Percentiles rank a stretch among this genome's conserved stretches.
Evolutionary conservation across 1,140 invertebrate species (phyloP).

Genomic region (Drosophila bocqueti): DNA sequence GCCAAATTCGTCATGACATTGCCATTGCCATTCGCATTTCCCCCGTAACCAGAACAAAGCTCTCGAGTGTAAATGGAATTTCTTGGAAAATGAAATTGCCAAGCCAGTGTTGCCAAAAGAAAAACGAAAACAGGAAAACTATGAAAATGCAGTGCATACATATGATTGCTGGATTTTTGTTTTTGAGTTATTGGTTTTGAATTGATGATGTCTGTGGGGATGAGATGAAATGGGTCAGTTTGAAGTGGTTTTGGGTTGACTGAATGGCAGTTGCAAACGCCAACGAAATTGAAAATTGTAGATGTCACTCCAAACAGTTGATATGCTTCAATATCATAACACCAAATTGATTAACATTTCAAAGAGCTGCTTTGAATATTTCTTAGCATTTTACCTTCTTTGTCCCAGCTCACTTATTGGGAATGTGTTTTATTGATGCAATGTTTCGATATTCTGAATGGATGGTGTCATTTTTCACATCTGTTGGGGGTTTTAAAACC

Average conservation of each 20-base stretch:
- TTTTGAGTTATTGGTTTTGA: constrained; percentile 81
- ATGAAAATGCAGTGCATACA: constrained; percentile 61
- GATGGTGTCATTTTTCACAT: not conserved
- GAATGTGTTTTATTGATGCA: not conserved
- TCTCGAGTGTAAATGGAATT: constrained; percentile 78
- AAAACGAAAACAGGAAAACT: constrained; percentile 16
- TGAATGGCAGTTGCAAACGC: constrained; percentile 1
- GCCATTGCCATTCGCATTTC: constrained; percentile 29
- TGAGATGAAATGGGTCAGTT: constrained; percentile 21
- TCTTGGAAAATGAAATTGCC: constrained; percentile 72
- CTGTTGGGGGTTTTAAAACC: not conserved
- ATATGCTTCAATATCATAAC: not conserved
- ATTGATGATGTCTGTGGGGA: constrained; percentile 63
- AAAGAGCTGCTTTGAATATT: constrained; percentile 2
- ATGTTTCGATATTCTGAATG: not conserved
- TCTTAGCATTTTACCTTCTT: not conserved
- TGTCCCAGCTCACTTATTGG: not conserved
- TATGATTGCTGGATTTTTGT: constrained; percentile 69
- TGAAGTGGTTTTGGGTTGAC: constrained; percentile 6
- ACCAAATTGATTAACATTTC: constrained; percentile 2
- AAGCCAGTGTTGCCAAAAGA: constrained; percentile 30
- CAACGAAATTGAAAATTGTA: constrained; percentile 7
- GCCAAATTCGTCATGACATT: constrained; percentile 75
- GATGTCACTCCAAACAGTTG: constrained; percentile 10
- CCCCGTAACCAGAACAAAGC: constrained; percentile 60